These are phyloP conservation scores for Lagodon rhomboides DNA, from an alignment of 2,797 vertebrate species.

Conservation along the genomic window DNA sequence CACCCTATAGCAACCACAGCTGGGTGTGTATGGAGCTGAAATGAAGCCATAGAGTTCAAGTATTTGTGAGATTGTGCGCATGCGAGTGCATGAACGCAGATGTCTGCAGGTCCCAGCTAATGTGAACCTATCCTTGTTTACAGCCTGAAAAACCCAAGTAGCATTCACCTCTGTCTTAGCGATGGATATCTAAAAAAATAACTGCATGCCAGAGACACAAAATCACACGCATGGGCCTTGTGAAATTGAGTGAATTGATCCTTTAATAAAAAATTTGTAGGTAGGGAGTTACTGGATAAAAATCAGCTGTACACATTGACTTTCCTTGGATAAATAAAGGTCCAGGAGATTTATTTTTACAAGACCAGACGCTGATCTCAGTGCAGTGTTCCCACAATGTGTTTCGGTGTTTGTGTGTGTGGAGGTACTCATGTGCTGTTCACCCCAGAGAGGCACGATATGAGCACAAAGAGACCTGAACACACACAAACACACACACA, in stretches of 20 bases:
- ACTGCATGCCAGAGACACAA: background rate
- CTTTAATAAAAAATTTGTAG: conserved; percentile 13
- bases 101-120: too few relatives aligned
- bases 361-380: conserved; percentile 28
- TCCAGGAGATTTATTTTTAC: conserved; percentile 45
- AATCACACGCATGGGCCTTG: background rate
- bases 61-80: too few relatives aligned
- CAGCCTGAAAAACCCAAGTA: background rate
- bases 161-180: background rate
- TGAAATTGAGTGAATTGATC: background rate
- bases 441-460: conserved; percentile 16
- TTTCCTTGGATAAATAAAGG: conserved; percentile 33
- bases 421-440: conserved; percentile 10
- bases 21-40: too few relatives aligned
- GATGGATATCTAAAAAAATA: background rate
- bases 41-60: too few relatives aligned
- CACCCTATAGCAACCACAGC: too few relatives aligned
- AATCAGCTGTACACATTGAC: background rate
- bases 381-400: background rate
- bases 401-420: background rate
- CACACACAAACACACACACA: conserved; percentile 27
- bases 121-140: too few relatives aligned
- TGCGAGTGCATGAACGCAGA: too few relatives aligned
- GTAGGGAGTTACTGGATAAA: background rate
- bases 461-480: conserved; percentile 22